Conservation (phyloP, 2,797 vertebrate species). For the Onychomys torridus region DNA sequence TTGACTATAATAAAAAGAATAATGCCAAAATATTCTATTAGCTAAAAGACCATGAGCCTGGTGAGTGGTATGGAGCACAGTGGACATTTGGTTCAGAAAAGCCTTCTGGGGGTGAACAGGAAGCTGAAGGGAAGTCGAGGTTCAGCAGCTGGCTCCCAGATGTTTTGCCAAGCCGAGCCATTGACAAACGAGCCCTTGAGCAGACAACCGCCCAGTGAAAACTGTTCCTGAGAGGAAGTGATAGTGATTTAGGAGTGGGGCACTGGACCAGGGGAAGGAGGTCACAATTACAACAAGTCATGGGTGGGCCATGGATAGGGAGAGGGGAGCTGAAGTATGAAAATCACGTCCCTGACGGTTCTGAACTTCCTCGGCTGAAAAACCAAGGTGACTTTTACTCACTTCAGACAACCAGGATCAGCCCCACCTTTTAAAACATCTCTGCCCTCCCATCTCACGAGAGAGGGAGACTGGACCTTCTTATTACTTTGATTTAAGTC, state of each 20-base stretch:
- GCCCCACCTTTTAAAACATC: not conserved
- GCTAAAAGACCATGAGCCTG: not conserved
- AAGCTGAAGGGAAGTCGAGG: not conserved
- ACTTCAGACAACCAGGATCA: not conserved
- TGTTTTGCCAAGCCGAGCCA: not conserved
- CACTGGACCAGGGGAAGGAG: not conserved
- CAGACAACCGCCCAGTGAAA: not conserved
- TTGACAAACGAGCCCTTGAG: not conserved
- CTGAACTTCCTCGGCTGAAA: not conserved
- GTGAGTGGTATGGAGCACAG: not conserved
- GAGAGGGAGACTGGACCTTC: not conserved
- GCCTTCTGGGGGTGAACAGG: not conserved
- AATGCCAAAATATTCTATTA: not conserved
- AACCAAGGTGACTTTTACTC: slow-evolving; percentile 14
- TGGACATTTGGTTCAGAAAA: slow-evolving; percentile 14
- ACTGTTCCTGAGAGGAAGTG: not conserved
- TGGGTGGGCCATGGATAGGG: not conserved
- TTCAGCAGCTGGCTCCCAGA: not conserved
- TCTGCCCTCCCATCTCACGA: not conserved
- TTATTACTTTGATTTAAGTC: not conserved
- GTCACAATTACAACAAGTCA: not conserved
- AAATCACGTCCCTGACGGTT: not conserved
- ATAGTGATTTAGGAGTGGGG: not conserved
- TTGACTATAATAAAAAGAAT: not conserved
- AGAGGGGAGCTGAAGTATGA: not conserved